phyloP scores from a whole-genome alignment of 2,797 vertebrate genomes.

The Passerculus sandwichensis region DNA sequence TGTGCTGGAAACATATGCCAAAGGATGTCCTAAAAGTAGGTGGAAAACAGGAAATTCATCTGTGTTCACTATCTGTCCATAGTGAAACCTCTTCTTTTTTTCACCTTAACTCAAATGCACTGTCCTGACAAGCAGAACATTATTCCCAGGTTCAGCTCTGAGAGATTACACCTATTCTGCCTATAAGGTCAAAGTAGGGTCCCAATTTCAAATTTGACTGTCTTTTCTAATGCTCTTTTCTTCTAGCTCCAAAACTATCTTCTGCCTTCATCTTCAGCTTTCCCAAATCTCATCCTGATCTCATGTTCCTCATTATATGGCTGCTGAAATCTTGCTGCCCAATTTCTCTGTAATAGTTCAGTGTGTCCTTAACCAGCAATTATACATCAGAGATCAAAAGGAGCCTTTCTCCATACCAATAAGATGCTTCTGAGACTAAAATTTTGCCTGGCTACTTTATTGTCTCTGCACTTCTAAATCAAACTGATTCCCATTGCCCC shows the following conservation, averaged over 20 bases:
- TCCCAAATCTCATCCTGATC: neutral
- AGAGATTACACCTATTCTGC: neutral
- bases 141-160: neutral
- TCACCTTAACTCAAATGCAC: neutral
- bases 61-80: neutral
- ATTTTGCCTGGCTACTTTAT: neutral
- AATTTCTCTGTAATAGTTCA: neutral
- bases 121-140: neutral
- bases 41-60: neutral
- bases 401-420: neutral
- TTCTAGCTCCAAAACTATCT: neutral
- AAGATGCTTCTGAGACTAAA: conserved; percentile 26
- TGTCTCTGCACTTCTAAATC: conserved; percentile 10
- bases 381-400: neutral
- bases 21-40: neutral
- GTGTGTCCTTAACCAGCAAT: neutral
- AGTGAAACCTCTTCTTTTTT: neutral
- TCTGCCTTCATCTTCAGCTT: neutral
- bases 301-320: neutral
- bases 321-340: neutral
- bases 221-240: neutral
- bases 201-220: neutral
- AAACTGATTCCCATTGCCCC: neutral
- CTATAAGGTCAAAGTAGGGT: neutral
- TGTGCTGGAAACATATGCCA: neutral